phyloP scores from a whole-genome alignment of 2,797 vertebrate species.

The Mormyrops boulengeri region DNA sequence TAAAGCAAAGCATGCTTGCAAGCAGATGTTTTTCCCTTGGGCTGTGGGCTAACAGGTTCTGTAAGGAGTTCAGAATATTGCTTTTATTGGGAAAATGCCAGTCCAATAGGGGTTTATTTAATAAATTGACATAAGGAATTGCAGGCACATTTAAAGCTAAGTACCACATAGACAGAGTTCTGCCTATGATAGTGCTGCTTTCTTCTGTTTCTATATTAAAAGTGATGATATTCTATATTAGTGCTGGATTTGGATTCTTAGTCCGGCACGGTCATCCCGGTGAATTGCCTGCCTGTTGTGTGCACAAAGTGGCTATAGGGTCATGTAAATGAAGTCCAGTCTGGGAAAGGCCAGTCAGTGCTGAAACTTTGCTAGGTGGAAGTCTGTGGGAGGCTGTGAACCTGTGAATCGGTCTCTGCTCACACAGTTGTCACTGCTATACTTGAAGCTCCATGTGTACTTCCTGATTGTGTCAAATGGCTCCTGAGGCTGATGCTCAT shows the following conservation, averaged over 20 bases:
- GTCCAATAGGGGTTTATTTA: background rate
- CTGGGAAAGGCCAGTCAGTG: background rate
- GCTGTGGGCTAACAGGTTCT: background rate
- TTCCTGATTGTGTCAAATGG: background rate
- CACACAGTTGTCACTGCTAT: conserved; percentile 6
- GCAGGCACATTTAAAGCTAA: background rate
- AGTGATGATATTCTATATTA: too few species aligned
- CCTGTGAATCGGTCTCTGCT: conserved; percentile 17
- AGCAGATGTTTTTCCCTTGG: background rate
- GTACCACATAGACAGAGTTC: background rate
- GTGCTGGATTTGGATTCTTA: background rate
- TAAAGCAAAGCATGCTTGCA: background rate
- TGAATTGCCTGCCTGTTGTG: background rate
- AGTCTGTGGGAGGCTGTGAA: background rate
- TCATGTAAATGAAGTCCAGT: background rate
- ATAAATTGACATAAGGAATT: conserved; percentile 1
- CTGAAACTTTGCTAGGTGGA: background rate
- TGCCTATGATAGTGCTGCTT: background rate
- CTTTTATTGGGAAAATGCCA: conserved; percentile 3
- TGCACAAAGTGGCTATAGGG: background rate
- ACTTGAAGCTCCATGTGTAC: background rate
- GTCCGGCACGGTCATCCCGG: background rate
- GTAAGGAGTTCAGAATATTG: conserved; percentile 7
- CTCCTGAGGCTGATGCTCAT: background rate
- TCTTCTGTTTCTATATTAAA: background rate